phyloP scores from a whole-genome alignment of 2,888 invertebrate genomes.

The Thecocarcelia acutangulata region DNA sequence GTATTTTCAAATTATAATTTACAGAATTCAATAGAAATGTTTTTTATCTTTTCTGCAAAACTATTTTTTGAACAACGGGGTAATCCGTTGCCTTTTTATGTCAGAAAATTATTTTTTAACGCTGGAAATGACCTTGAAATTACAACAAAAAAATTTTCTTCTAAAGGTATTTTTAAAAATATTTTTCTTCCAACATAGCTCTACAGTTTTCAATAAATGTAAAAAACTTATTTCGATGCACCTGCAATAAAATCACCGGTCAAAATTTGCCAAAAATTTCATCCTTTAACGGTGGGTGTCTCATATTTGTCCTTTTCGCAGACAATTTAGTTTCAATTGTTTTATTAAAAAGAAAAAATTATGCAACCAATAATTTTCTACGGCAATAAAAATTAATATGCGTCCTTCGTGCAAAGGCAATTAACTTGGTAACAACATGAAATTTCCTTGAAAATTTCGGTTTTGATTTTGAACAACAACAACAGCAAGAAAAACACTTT shows the following conservation, averaged over 20 bases:
- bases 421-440: conserved; percentile 61
- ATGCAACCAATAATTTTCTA: conserved; percentile 78
- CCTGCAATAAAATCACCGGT: conserved; percentile 18
- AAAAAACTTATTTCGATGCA: conserved; percentile 4
- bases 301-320: neutral
- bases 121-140: conserved; percentile 75
- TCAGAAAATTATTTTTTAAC: conserved; percentile 72
- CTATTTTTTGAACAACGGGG: no score
- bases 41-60: no score
- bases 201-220: conserved; percentile 62
- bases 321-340: conserved; percentile 28
- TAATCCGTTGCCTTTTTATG: neutral
- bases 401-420: conserved; percentile 74
- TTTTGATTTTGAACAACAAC: conserved; percentile 32
- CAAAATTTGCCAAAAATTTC: conserved; percentile 5
- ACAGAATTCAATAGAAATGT: no score
- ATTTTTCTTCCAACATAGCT: neutral
- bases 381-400: conserved; percentile 79
- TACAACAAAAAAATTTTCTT: conserved; percentile 71
- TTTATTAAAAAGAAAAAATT: conserved; percentile 63
- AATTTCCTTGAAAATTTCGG: conserved; percentile 55
- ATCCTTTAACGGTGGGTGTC: conserved; percentile 42
- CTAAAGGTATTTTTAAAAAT: neutral
- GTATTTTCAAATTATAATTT: no score
- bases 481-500: conserved; percentile 31